Base-by-base conservation (phyloP, 2,797 vertebrate genomes). In the Threskiornis aethiopicus region DNA sequence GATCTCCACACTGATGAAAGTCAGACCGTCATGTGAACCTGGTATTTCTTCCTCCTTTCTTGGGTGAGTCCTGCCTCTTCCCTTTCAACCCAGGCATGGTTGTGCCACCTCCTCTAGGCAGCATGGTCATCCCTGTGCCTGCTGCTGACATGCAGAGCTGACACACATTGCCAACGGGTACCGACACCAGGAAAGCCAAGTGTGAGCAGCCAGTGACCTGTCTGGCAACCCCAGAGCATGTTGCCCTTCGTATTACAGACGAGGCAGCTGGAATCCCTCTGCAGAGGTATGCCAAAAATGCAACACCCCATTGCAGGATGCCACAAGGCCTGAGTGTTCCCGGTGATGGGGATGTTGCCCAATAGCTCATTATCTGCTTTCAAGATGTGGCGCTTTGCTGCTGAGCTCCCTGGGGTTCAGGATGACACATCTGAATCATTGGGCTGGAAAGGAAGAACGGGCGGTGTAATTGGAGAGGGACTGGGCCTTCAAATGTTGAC, bases 151-250 rank as follows among this genome's bases (percentile, higher is more conserved):
- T 1, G 11, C 47, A 62, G 64, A 37, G 37, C 47, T 83, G 61
- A 16, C 29, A 44, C 0, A 0, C 6, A 4, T 22, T 13, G 25
- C 71, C 61, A 25, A 4, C 5, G 14, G 29, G 28, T 31, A 3
- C 37, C 47, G 8, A 8, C 39, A 28, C n/a, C 13, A 22, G 26
- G 15, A 66, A 39, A 80, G 24, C 39, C 37, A 57, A 26, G 20
- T 0, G 3, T 16, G 41, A 49, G 41, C 51, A 65, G 35, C 25
- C 3, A 7, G n/a, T 54, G 70, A 57, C 54, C 65, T 66, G n/a
- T 31, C 35, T 66, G 67, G 51, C 29, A 51, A 10, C 9, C 22
- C 42, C 57, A 21, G 78, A 61, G 29, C 57, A 37, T 1, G 2
- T 18, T 35, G 35, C 29, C 41, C 25, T 76, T 82, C 3, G 0